Base-by-base conservation (phyloP, 2,888 invertebrate species). In the Abrostola tripartita region DNA sequence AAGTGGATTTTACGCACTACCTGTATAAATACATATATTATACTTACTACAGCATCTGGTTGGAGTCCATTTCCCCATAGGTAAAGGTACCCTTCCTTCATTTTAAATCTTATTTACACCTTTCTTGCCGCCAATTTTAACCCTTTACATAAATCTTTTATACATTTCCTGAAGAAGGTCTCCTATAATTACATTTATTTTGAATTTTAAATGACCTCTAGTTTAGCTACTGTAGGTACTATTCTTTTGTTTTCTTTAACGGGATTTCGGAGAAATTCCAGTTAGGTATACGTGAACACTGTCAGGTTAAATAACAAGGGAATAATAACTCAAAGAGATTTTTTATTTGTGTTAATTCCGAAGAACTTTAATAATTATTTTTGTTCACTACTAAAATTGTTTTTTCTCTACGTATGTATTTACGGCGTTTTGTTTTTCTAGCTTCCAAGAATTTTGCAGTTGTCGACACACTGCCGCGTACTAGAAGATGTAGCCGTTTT, bases 231-330 rank as follows among this genome's bases (percentile, higher is more conserved):
- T 74, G 72, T 73, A 53, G 75, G 75, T 79, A 77, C 79, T 81
- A 76, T 77, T 75, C 64, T 80, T 80, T 69, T 74, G 74, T 71
- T 80, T 80, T 73, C 67, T 59, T 68, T 66, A 71, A 79, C 66
- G 60, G 62, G 60, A 69, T 72, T 65, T 71, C 65, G 50, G 42
- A 38, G 66, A 79, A 71, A 68, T 65, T 81, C 70, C 59, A 56
- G 58, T 54, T 53, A 63, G 72, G 74, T 67, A 52, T 60, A n/a
- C n/a, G 67, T 71, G 56, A 70, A 74, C 66, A 74, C 52, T 62
- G 53, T 73, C 68, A 63, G 67, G 59, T 36, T 52, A 63, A 63
- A 59, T 65, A 55, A 56, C 50, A 62, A 62, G 61, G 64, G 57
- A 65, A 67, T 68, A 65, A 67, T 68, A 52, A 61, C 5, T 24